Base-by-base conservation (phyloP, 1,140 invertebrate species). In the Drepana arcuata region DNA sequence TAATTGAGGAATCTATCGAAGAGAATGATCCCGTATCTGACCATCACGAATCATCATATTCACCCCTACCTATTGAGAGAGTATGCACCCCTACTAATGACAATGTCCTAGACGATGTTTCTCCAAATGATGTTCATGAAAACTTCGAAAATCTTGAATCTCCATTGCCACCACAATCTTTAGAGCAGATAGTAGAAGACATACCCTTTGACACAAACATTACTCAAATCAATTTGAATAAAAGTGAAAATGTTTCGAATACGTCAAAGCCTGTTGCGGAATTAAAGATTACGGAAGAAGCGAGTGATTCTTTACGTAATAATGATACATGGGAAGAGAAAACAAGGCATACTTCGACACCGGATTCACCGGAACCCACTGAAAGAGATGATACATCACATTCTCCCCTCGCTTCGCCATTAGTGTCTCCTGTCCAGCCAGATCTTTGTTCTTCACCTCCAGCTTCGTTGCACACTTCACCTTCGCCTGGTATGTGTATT, bases 381-480 rank as follows among this genome's bases (percentile, higher is more conserved):
- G 43, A 37, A 12, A 71, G 43, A 56, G 77, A 46, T 41, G 86
- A 58, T 59, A 72, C 50, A 50, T 66, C 38, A 55, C 83, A 70
- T 6, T 85, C 85, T 27, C 85, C 86, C n/a, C 75, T 86, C 11
- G 62, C 78, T 16, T 84, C 85, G 7, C 84, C 85, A 10, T 70
- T 86, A 18, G 83, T 84, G 2, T 82, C 85, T 10, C 85, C 85
- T 7, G 78, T 52, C 50, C 85, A 56, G 50, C 80, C 48, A 47
- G 65, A 30, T 46, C 44, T 49, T 16, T 74, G 41, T 25, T 69
- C 36, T 55, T 83, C 53, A 15, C 49, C 67, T 14, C 65, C 71
- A 29, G 56, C 67, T 15, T 51, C 46, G n/a, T 47, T 58, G 25
- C 54, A 52, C 7, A 48, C 58, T 48, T 73, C 66, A 28, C 60